Base-by-base conservation (phyloP, 2,113 vertebrate species). In the Polyodon spathula region DNA sequence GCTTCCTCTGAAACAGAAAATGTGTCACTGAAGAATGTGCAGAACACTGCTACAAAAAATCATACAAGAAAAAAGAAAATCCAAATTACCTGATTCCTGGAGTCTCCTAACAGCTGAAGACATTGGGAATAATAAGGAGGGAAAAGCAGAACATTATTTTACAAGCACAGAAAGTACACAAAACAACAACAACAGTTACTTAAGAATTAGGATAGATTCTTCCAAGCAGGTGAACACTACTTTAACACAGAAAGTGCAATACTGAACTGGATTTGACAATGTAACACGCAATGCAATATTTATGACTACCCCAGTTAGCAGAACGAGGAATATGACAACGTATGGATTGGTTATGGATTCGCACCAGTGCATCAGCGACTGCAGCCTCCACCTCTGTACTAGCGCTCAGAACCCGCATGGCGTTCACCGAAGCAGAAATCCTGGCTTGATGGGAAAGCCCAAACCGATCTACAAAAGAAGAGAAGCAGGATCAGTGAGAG, bases 31-130 rank as follows among this genome's bases (percentile, higher is more conserved):
- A 37, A 37, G 7, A 17, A 44, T 58, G 70, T 70, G 70, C 61
- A 71, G 61, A 73, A 0, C 0, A 72, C 76, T 63, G 67, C 69
- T 84, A 85, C 62, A 76, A 74, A 74, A 80, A 78, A 78, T 69
- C 77, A 78, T 81, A 78, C 67, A 72, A 71, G 76, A 82, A 86
- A 73, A 82, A 86, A 73, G 65, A 78, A 78, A 81, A 84, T 72
- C 83, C 87, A 69, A 80, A 83, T 84, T 97, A 99, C 96, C 96
- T 99, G 98, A 85, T 93, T 99, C 87, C 95, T 93, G 92, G 96
- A 92, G 92, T 97, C 96, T 92, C 95, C 93, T 90, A 99, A 94
- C 59, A 99, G 92, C 96, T 99, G 92, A 83, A 88, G 85, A 78
- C 84, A 84, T 77, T 64, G 88, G 81, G 85, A 82, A 91, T 80